These are phyloP conservation scores for Alviniconcha marisindica DNA, from an alignment of 1,140 invertebrate species.

Conservation along the genomic window DNA sequence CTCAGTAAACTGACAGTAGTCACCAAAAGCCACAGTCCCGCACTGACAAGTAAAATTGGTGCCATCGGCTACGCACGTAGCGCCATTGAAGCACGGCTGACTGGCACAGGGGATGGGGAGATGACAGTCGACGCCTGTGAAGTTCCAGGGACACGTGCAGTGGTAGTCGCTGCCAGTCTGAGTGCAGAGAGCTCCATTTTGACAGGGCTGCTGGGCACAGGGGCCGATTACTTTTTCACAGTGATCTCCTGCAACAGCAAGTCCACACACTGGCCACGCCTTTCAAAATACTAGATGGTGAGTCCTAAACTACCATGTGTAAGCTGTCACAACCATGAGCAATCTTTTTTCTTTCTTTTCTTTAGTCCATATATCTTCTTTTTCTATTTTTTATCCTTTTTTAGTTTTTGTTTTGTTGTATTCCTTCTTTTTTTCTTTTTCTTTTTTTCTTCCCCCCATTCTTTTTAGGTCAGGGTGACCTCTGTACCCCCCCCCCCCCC, in stretches of 20 bases:
- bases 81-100: slow-evolving; percentile 58
- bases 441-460: too few relatives aligned
- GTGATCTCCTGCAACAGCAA: slow-evolving; percentile 16
- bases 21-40: not conserved
- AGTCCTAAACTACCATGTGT: too few relatives aligned
- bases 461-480: too few relatives aligned
- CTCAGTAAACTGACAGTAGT: slow-evolving; percentile 30
- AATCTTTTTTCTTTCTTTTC: too few relatives aligned
- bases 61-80: slow-evolving; percentile 47
- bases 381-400: too few relatives aligned
- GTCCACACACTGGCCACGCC: slow-evolving; percentile 37
- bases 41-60: slow-evolving; percentile 10
- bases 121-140: slow-evolving; percentile 18
- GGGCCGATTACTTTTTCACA: slow-evolving; percentile 54
- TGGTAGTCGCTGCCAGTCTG: slow-evolving; percentile 48
- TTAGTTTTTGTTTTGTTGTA: too few relatives aligned
- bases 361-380: too few relatives aligned
- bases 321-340: too few relatives aligned
- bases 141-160: slow-evolving; percentile 4
- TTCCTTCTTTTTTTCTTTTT: too few relatives aligned
- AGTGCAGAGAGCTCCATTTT: slow-evolving; percentile 37
- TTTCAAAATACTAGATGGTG: too few relatives aligned
- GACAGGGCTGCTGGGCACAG: slow-evolving; percentile 49
- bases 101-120: slow-evolving; percentile 46
- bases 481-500: too few relatives aligned